phyloP scores from a whole-genome alignment of 2,113 vertebrate species.

The Gambusia affinis region DNA sequence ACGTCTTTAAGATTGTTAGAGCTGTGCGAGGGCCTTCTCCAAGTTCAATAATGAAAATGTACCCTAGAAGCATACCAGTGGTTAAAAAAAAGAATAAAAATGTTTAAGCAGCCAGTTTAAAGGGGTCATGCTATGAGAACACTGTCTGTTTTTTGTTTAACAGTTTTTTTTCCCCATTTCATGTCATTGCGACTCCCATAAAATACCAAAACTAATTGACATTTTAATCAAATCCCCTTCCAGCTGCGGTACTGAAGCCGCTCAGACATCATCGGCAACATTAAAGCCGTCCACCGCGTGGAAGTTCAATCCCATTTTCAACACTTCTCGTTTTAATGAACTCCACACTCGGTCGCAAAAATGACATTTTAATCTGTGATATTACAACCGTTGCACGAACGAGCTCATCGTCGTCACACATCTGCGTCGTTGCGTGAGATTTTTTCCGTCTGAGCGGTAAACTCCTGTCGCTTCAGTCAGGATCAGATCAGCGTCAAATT shows the following conservation, averaged over 20 bases:
- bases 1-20: constrained; percentile 43
- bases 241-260: constrained; percentile 5
- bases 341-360: constrained; percentile 1
- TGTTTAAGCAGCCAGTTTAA: constrained; percentile 25
- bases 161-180: constrained; percentile 1
- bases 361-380: constrained; percentile 1
- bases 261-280: not conserved
- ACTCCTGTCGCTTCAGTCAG: not conserved
- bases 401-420: not conserved
- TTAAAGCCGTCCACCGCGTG: constrained; percentile 13
- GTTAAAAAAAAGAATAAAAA: constrained; percentile 39
- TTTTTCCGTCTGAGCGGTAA: not conserved
- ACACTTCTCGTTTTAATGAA: constrained; percentile 31
- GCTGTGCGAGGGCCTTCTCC: constrained; percentile 42
- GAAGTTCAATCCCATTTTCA: constrained; percentile 4
- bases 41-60: constrained; percentile 48
- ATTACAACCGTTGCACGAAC: not conserved
- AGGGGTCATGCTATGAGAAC: constrained; percentile 29
- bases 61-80: constrained; percentile 35
- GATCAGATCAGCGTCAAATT: not conserved
- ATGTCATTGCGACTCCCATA: constrained; percentile 8
- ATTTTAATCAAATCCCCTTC: constrained; percentile 31
- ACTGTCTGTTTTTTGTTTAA: constrained; percentile 1
- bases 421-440: not conserved
- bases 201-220: constrained; percentile 6